Base-by-base conservation (phyloP, 1,140 invertebrate genomes). In the Lordiphosa clarofinis region DNA sequence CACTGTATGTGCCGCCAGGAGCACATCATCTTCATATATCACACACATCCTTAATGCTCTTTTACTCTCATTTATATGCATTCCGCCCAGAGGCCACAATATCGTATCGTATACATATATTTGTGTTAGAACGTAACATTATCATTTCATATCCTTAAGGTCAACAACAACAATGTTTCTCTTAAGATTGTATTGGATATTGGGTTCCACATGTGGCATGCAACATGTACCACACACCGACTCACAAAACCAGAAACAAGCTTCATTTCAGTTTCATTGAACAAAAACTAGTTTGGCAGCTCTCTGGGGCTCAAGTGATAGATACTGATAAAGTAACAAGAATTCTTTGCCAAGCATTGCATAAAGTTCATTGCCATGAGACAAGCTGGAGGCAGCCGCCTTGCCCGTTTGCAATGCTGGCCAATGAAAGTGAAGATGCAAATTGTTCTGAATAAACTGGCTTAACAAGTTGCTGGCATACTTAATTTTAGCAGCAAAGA, bases 201-300 rank as follows among this genome's bases (percentile, higher is more conserved):
- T 69, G n/a, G 35, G 38, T 75, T 69, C 61, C 56, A 66, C 65
- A 63, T 73, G 74, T 48, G 53, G 76, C 76, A 81, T 64, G 72
- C 75, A 81, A 72, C 72, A 82, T 57, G 72, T 75, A 74, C 56
- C 24, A 13, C 36, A 35, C 38, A 19, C 31, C 43, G 56, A 54
- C 21, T 24, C 37, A 35, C 47, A 49, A 31, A 37, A 60, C 55
- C 67, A 65, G 31, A 61, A 52, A 73, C 60, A 57, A 72, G 74
- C 74, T 71, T 67, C 71, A 72, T 81, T 81, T 81, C 76, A 63
- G 72, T 81, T 81, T 81, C 75, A 56, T 82, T 81, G 54, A 56
- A 56, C 19, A 56, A 60, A 76, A 81, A 81, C 78, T 72, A 69
- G 76, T 81, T 81, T 81, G 72, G 67, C 76, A 81, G 67, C 72